Conservation (phyloP, 1,140 invertebrate genomes). For the Bombus breviceps region DNA sequence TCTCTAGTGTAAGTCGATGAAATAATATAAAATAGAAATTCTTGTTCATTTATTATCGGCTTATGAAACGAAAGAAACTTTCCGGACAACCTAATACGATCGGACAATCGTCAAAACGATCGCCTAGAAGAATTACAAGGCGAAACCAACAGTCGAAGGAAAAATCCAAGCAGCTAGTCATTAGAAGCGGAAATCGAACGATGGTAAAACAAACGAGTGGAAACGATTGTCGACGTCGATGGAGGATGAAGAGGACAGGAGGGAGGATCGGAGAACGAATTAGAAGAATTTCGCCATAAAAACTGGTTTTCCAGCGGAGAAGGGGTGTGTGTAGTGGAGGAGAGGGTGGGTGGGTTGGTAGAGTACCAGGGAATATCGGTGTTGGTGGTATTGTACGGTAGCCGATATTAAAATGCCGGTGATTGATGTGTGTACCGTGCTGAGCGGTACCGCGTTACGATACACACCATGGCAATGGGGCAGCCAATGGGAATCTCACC, state of each 20-base stretch:
- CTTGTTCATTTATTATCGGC: rapidly evolving
- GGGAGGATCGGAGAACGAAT: conserved; percentile 68
- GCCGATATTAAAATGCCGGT: conserved; percentile 83
- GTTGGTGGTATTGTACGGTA: conserved; percentile 79
- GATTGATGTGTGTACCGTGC: conserved; percentile 83
- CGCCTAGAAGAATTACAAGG: too few relatives aligned
- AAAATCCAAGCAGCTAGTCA: too few relatives aligned
- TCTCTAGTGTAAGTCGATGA: too few relatives aligned
- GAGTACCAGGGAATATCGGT: conserved; percentile 63
- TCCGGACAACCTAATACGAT: too few relatives aligned
- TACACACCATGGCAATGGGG: conserved; percentile 42
- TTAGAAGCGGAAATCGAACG: too few relatives aligned
- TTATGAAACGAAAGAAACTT: too few relatives aligned
- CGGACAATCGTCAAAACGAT: too few relatives aligned
- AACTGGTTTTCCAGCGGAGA: conserved; percentile 65
- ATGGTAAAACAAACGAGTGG: neutral
- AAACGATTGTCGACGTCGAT: neutral
- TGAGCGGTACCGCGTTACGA: conserved; percentile 58
- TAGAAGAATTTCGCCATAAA: conserved; percentile 80
- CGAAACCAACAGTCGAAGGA: rapidly evolving
- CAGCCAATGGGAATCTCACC: conserved; percentile 62
- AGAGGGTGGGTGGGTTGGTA: conserved; percentile 26
- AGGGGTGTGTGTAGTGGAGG: neutral
- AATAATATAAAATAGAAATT: too few relatives aligned
- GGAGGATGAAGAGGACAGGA: conserved; percentile 6